These are phyloP conservation scores for Machimus atricapillus DNA, from an alignment of 2,888 invertebrate species.

Conservation along the genomic window DNA sequence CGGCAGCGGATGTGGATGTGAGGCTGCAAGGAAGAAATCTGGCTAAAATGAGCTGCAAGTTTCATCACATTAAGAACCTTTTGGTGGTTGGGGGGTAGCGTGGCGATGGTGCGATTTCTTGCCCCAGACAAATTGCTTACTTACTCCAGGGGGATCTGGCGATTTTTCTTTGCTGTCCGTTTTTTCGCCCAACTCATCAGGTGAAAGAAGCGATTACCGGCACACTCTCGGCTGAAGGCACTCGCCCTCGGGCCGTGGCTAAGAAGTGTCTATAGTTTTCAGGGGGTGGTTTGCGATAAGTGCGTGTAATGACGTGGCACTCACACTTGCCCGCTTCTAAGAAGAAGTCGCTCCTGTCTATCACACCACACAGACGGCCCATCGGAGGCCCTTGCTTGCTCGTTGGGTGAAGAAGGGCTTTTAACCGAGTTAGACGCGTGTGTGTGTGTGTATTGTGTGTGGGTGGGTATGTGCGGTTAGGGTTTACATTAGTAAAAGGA, in stretches of 20 bases:
- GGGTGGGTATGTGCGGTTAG: constrained; percentile 6
- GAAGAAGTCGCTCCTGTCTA: not conserved
- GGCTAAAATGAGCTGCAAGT: constrained; percentile 26
- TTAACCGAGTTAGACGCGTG: not conserved
- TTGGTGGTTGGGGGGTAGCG: not conserved
- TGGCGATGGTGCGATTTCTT: constrained; percentile 26
- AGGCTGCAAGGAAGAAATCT: not conserved
- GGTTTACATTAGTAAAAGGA: constrained; percentile 34
- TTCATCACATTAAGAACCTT: constrained; percentile 31
- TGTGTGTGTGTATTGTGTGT: not conserved
- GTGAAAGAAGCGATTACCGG: constrained; percentile 21
- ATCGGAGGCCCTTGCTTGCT: not conserved
- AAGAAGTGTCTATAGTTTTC: not conserved
- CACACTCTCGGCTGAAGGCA: not conserved
- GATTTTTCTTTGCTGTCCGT: not conserved
- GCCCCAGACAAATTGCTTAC: constrained; percentile 28
- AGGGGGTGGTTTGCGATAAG: not conserved
- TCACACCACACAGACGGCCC: not conserved
- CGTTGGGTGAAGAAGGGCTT: constrained; percentile 1
- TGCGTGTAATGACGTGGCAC: not conserved
- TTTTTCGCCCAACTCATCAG: constrained; percentile 4
- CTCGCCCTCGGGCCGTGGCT: not conserved
- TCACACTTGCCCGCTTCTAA: not conserved
- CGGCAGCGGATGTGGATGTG: not conserved
- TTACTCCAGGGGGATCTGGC: not conserved